These are phyloP conservation scores for Cantharis nigra DNA, from an alignment of 2,888 invertebrate genomes.

Conservation along the genomic window DNA sequence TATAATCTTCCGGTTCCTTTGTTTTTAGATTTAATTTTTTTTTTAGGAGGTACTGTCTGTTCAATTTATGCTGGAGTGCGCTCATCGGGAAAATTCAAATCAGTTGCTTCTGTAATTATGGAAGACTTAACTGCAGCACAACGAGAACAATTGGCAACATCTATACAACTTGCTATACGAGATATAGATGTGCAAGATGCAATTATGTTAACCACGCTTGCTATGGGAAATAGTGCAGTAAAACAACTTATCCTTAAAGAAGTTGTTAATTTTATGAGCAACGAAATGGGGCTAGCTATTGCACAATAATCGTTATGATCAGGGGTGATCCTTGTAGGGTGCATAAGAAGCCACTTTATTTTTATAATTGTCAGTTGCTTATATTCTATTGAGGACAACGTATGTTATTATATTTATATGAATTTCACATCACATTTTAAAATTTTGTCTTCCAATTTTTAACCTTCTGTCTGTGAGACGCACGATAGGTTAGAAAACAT, in stretches of 20 bases:
- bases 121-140: conserved; percentile 47
- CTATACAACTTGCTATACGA: conserved; percentile 35
- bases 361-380: neutral
- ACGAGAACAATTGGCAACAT: conserved; percentile 36
- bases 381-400: neutral
- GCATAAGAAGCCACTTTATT: neutral
- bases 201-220: conserved; percentile 35
- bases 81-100: conserved; percentile 45
- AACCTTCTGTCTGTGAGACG: too few relatives aligned
- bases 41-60: conserved; percentile 47
- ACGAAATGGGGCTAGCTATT: conserved; percentile 39
- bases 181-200: conserved; percentile 42
- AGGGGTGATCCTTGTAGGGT: neutral
- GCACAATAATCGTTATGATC: neutral
- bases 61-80: conserved; percentile 42
- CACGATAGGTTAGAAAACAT: too few relatives aligned
- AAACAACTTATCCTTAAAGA: conserved; percentile 35
- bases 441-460: neutral
- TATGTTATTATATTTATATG: neutral
- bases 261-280: conserved; percentile 39
- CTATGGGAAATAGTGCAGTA: conserved; percentile 38
- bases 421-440: neutral
- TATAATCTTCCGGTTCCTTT: conserved; percentile 30
- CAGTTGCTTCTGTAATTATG: conserved; percentile 45
- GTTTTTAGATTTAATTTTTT: neutral